These are phyloP conservation scores for Bombyx mori DNA, from an alignment of 1,140 invertebrate species.

Conservation along the genomic window ASM3026992v2 NC_085128.1:9474001-9474500, in stretches of 20 bases:
- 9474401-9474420: slow-evolving; percentile 87
- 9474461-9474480: slow-evolving; percentile 93
- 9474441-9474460: slow-evolving; percentile 96
- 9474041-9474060: slow-evolving; percentile 98
- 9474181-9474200: too few relatives aligned
- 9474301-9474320: too few relatives aligned
- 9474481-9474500: slow-evolving; percentile 44
- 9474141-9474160: slow-evolving; percentile 72
- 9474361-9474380: slow-evolving; percentile 49
- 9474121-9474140: slow-evolving; percentile 90
- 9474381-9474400: slow-evolving; percentile 68
- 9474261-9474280: background rate
- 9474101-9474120: slow-evolving; percentile 79
- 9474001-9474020: slow-evolving; percentile 94
- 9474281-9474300: background rate
- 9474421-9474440: slow-evolving; percentile 97
- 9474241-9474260: background rate
- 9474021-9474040: slow-evolving; percentile 95
- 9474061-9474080: slow-evolving; percentile 90
- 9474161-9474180: slow-evolving; percentile 24
- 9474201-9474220: too few relatives aligned
- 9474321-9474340: too few relatives aligned
- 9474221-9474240: background rate
- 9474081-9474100: slow-evolving; percentile 76
- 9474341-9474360: too few relatives aligned